Evolutionary conservation across 2,113 vertebrate species (phyloP).

Genomic region (Nycticorax nycticorax): DNA sequence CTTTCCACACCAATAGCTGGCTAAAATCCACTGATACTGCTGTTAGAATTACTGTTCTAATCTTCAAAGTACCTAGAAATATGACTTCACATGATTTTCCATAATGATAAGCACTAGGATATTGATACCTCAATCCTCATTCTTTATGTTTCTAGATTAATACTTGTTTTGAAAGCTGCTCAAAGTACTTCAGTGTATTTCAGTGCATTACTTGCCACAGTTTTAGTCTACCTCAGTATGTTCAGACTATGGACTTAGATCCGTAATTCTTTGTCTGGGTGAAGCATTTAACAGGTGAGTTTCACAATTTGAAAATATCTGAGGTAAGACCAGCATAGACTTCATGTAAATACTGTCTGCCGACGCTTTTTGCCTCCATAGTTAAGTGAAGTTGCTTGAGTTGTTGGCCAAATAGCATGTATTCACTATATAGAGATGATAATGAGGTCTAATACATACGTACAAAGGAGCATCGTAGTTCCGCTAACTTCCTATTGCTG

Average conservation of each 20-base stretch:
- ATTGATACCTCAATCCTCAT: not conserved
- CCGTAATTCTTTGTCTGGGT: not conserved
- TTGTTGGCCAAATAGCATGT: not conserved
- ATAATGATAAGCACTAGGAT: not conserved
- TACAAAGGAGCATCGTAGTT: not conserved
- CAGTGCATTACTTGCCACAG: not conserved
- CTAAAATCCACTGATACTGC: not conserved
- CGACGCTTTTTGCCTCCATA: not conserved
- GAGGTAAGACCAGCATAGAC: not conserved
- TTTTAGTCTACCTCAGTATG: not conserved
- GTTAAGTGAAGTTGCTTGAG: not conserved
- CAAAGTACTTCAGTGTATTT: not conserved
- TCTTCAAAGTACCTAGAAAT: not conserved
- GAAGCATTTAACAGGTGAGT: not conserved
- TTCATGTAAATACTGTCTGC: not conserved
- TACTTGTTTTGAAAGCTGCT: not conserved
- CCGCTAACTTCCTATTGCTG: not conserved
- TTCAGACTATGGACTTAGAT: not conserved
- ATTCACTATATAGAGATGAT: not conserved
- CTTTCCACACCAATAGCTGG: not conserved
- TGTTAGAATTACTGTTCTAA: not conserved
- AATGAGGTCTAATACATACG: not conserved
- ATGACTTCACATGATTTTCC: not conserved
- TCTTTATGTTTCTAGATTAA: not conserved
- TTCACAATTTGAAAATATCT: not conserved